These are phyloP conservation scores for Tenthredo scrophulariae DNA, from an alignment of 2,888 invertebrate genomes.

Conservation along the genomic window DNA sequence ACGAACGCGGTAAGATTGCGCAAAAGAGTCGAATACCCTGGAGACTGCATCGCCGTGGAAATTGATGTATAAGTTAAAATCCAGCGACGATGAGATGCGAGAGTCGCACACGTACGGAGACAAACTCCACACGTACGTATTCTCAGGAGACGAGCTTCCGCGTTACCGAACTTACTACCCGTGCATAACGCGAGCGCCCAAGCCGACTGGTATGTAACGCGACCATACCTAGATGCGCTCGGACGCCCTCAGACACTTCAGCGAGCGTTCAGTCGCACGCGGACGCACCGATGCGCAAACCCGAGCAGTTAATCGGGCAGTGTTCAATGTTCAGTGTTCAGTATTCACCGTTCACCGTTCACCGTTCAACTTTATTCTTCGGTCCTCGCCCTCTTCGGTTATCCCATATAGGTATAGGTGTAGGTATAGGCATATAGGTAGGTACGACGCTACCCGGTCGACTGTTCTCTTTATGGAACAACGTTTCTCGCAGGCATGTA, in stretches of 20 bases:
- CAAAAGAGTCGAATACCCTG: not conserved
- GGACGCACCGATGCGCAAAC: slow-evolving; percentile 65
- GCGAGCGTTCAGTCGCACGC: slow-evolving; percentile 43
- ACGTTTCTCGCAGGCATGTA: slow-evolving; percentile 32
- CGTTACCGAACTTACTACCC: slow-evolving; percentile 35
- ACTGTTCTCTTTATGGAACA: slow-evolving; percentile 38
- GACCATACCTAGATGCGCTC: slow-evolving; percentile 48
- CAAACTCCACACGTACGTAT: not conserved
- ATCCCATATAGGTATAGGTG: not conserved
- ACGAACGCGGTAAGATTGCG: not conserved
- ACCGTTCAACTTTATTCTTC: slow-evolving; percentile 47
- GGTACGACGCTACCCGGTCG: slow-evolving; percentile 16
- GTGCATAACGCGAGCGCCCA: slow-evolving; percentile 38
- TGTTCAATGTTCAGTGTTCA: slow-evolving; percentile 54
- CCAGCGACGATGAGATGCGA: not conserved
- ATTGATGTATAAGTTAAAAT: not conserved
- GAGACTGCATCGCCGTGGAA: not conserved
- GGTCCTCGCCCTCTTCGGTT: slow-evolving; percentile 29
- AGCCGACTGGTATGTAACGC: slow-evolving; percentile 21
- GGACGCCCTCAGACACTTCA: slow-evolving; percentile 49
- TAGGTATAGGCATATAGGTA: not conserved
- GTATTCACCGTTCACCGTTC: slow-evolving; percentile 36
- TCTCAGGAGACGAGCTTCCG: slow-evolving; percentile 40
- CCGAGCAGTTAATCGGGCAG: slow-evolving; percentile 72
- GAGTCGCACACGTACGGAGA: not conserved